phyloP scores from a whole-genome alignment of 2,888 invertebrate species.

The Epiblema foenella region DNA sequence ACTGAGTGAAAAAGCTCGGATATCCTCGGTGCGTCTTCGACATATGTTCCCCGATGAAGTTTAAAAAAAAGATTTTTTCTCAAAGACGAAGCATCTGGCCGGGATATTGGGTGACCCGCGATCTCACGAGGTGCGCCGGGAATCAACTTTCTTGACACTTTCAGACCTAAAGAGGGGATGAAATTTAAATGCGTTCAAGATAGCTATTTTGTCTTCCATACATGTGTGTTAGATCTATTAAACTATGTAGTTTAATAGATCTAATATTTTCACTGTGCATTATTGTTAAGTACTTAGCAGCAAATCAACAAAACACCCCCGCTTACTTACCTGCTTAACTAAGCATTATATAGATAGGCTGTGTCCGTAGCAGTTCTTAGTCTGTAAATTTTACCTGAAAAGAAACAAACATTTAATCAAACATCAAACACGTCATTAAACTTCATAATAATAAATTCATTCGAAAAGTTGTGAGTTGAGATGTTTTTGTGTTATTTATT shows the following conservation, averaged over 20 bases:
- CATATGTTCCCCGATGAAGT: slow-evolving; percentile 62
- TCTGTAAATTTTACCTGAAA: slow-evolving; percentile 26
- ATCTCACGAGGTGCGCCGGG: slow-evolving; percentile 58
- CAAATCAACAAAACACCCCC: neutral
- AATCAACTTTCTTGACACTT: slow-evolving; percentile 54
- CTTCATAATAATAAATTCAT: neutral
- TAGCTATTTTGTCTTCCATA: too few relatives aligned
- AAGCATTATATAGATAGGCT: neutral
- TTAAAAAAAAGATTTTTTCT: slow-evolving; percentile 60
- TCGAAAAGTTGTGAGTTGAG: neutral
- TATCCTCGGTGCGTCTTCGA: slow-evolving; percentile 61
- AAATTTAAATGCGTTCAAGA: neutral
- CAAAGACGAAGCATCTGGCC: slow-evolving; percentile 70
- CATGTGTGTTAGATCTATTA: too few relatives aligned
- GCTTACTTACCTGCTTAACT: neutral
- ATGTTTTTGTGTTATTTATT: neutral
- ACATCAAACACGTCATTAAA: neutral
- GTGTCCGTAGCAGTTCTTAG: neutral
- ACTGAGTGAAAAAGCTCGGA: slow-evolving; percentile 64
- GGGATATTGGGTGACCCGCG: slow-evolving; percentile 75
- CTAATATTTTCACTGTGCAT: too few relatives aligned
- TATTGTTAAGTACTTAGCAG: too few relatives aligned
- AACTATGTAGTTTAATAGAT: too few relatives aligned
- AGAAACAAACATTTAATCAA: neutral
- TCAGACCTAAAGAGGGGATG: neutral